A percentile compares a stretch with the other conserved stretches of the same genome.
Conservation (phyloP, 2,797 vertebrate genomes). For the Australoheros facetus region DNA sequence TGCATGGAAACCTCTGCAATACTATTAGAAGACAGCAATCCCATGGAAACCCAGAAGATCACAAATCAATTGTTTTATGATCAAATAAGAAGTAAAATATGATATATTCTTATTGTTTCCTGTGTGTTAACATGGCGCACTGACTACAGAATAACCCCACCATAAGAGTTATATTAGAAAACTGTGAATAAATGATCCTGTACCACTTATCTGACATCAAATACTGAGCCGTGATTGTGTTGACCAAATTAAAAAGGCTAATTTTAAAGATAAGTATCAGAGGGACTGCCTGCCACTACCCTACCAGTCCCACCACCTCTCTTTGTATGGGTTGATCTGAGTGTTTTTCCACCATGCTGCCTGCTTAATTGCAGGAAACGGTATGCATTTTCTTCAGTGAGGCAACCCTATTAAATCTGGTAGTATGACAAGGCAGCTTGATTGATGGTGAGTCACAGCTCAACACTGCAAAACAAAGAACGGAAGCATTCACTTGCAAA, state of each 20-base stretch:
- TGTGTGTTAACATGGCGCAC: not conserved
- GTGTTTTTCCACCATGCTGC: constrained; percentile 48
- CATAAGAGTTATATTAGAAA: not conserved
- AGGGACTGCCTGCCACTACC: not conserved
- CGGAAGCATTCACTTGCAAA: not conserved
- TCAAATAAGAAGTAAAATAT: not conserved
- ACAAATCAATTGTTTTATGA: not conserved
- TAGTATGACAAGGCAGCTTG: constrained; percentile 15
- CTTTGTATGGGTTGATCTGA: constrained; percentile 47
- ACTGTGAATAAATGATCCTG: not conserved
- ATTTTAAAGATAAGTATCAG: not conserved
- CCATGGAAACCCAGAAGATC: not conserved
- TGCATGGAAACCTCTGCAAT: not conserved
- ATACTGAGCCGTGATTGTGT: not conserved
- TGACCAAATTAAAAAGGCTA: not conserved
- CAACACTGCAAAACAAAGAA: constrained; percentile 33
- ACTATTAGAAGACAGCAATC: not conserved
- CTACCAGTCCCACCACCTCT: not conserved
- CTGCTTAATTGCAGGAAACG: constrained; percentile 52
- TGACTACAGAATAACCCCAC: not conserved
- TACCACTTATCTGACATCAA: not conserved
- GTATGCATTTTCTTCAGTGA: constrained; percentile 31
- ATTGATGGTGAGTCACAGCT: constrained; percentile 48
- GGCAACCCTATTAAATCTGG: constrained; percentile 43
- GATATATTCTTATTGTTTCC: not conserved